These are phyloP conservation scores for Acanthosepion esculentum DNA, from an alignment of 2,888 invertebrate genomes.

Conservation along the genomic window DNA sequence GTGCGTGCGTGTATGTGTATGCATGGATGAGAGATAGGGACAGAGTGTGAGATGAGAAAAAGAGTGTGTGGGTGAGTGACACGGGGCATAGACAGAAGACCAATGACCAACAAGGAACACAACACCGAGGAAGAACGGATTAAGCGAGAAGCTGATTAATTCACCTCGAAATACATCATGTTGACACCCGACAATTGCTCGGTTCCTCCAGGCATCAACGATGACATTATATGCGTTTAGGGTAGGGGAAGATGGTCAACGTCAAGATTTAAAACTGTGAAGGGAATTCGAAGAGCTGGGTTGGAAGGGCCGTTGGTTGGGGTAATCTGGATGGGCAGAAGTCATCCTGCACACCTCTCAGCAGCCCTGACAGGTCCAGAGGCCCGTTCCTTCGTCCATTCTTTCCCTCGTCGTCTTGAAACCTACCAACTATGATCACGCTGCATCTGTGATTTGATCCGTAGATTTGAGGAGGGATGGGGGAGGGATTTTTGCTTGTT, in stretches of 20 bases:
- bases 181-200: slow-evolving; percentile 15
- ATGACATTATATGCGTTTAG: slow-evolving; percentile 33
- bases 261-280: background rate
- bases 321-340: background rate
- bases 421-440: too few species aligned
- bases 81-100: background rate
- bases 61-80: background rate
- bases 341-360: background rate
- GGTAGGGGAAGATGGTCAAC: background rate
- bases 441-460: too few species aligned
- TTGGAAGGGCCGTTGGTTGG: background rate
- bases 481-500: too few species aligned
- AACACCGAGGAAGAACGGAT: background rate
- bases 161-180: background rate
- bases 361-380: background rate
- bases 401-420: too few species aligned
- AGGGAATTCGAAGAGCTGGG: background rate
- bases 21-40: background rate
- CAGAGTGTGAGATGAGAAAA: background rate
- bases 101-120: background rate
- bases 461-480: too few species aligned
- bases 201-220: background rate
- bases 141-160: slow-evolving; percentile 33
- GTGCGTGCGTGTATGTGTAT: too few species aligned
- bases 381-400: background rate